Evolutionary conservation across 1,140 invertebrate genomes (phyloP).

Genomic region (Xylocopa sonorina): DNA sequence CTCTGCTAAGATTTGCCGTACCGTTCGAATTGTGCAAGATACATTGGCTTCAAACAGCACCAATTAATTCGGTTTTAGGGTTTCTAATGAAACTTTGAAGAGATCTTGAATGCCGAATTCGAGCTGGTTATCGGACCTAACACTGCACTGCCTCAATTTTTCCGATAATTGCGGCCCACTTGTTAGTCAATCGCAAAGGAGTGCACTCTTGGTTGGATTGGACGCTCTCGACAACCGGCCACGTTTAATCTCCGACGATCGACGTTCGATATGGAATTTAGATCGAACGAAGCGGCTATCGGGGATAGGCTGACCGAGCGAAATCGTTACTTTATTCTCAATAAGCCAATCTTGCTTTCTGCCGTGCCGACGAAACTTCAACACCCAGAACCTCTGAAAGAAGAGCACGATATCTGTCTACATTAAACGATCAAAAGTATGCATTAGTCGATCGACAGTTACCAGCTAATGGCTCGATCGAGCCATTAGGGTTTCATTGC

Average conservation of each 20-base stretch:
- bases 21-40: neutral
- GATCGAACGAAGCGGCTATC: neutral
- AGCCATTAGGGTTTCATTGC: slow-evolving; percentile 38
- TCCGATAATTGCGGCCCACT: slow-evolving; percentile 44
- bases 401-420: no score
- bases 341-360: slow-evolving; percentile 16
- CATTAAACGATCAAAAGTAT: neutral
- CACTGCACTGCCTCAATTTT: slow-evolving; percentile 28
- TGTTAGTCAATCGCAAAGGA: slow-evolving; percentile 13
- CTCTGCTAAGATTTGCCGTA: neutral
- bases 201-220: slow-evolving; percentile 9
- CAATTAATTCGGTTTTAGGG: neutral
- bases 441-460: no score
- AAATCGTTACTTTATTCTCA: slow-evolving; percentile 9
- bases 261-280: slow-evolving; percentile 1
- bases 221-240: neutral
- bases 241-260: slow-evolving; percentile 20
- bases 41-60: no score
- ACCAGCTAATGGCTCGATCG: neutral
- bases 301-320: slow-evolving; percentile 10
- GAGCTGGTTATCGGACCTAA: neutral
- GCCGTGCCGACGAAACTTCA: slow-evolving; percentile 5
- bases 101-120: neutral
- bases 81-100: neutral
- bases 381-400: neutral